Evolutionary conservation across 2,113 vertebrate species (phyloP), one percentile per base, ranked within the genome.

Genomic region (Notiomystis cincta): DNA sequence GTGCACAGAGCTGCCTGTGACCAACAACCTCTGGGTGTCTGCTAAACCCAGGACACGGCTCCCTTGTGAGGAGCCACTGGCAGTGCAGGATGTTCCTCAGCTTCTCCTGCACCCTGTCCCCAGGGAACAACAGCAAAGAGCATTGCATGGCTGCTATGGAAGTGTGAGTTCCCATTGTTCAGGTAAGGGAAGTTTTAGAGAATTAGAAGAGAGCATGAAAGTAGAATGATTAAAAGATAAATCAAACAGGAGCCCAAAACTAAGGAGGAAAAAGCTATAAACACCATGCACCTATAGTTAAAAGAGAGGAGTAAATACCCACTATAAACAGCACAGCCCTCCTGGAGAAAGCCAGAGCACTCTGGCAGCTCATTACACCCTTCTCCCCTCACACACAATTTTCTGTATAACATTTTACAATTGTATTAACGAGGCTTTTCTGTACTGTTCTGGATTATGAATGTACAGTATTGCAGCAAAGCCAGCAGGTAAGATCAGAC

Each of bases 81-180:
- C 8, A 19, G 23, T 12, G 47, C 54, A 23, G 53, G 24, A 71
- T 16, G 16, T 21, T 48, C 22, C 33, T 24, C 57, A 76, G 42
- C 20, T 75, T 64, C 21, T 64, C 56, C 33, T 47, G 23, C 23
- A 30, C 37, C 6, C 5, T 16, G 28, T 20, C 11, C 19, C 40
- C 37, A 77, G 50, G n/a, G n/a, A 38, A 19, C 8, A 54, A 15
- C 7, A 8, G 7, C 15, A 5, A 9, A n/a, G 27, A 60, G 40
- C 15, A 23, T 9, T 21, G 11, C 16, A n/a, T 17, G 18, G 31
- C 30, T 65, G 0, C 56, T 35, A 8, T 2, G 47, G 61, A 56
- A 82, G 13, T 9, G 13, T 0, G 2, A 54, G 20, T 3, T 83
- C 28, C 58, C 5, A 1, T 21, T 72, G 19, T 23, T 40, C 44